phyloP scores from a whole-genome alignment of 2,113 vertebrate genomes.

The Heteronetta atricapilla region DNA sequence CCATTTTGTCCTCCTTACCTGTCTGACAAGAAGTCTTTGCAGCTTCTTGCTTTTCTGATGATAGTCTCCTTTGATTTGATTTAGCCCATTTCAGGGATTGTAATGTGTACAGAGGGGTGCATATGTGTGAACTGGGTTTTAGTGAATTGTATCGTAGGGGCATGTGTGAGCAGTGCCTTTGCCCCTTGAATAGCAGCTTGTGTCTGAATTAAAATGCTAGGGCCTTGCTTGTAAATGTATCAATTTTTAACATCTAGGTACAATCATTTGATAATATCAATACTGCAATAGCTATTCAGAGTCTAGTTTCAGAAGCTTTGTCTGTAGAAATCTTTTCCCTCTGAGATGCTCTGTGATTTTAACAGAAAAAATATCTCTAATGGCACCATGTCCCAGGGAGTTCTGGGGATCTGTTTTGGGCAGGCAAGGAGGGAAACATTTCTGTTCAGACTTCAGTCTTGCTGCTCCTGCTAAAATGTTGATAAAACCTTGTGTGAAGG shows the following conservation, averaged over 20 bases:
- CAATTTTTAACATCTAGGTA: background rate
- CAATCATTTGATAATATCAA: background rate
- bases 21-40: background rate
- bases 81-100: background rate
- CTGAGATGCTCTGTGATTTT: background rate
- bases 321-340: background rate
- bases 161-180: background rate
- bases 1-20: background rate
- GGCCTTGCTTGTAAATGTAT: background rate
- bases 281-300: background rate
- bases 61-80: background rate
- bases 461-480: background rate
- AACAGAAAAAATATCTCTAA: background rate
- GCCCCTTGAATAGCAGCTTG: background rate
- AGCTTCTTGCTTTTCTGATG: background rate
- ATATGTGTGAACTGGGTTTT: background rate
- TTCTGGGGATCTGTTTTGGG: background rate
- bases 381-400: rapidly evolving
- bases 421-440: rapidly evolving
- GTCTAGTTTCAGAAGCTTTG: background rate
- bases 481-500: background rate
- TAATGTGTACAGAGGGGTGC: background rate
- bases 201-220: background rate
- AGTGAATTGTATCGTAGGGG: rapidly evolving
- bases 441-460: background rate